Base-by-base conservation (phyloP, 2,113 vertebrate genomes). In the Tragelaphus strepsiceros region DNA sequence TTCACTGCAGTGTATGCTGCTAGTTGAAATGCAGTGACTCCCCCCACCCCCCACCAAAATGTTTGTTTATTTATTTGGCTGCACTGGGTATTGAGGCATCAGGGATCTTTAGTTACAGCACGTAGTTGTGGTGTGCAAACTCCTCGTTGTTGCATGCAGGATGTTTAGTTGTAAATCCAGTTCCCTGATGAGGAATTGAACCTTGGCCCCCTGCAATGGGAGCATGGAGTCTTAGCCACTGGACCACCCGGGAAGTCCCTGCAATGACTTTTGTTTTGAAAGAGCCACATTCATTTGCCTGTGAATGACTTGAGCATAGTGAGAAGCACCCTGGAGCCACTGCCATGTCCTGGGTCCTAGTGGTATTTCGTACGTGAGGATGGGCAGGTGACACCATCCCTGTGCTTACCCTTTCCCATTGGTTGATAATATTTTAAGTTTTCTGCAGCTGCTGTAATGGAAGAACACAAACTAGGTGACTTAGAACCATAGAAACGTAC, bases 351-450 rank as follows among this genome's bases (percentile, higher is more conserved):
- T 9, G 39, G 80, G 1, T 26, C 39, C n/a, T 14, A 10, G 46
- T 26, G 1, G 7, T 15, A 24, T 84, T 19, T 11, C 26, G 1
- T 46, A 6, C 1, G 9, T 21, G 81, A 22, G 13, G 0, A 0
- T 3, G 32, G 15, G 8, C 81, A 22, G 14, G 32, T n/a, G 53
- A 7, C 19, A 1, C 2, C 24, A 30, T 49, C n/a, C 22, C 77
- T 8, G 3, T 3, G 85, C 26, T 17, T 49, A 17, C 54, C 10
- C 39, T 13, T 10, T 46, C 46, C 9, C 46, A 22, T 2, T 0
- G 1, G 7, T 10, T 30, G 14, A 26, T 49, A 15, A 30, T 19
- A 49, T 46, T 32, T 54, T 13, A 26, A 54, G 43, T 28, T 26
- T 74, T 59, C 81, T 28, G 21, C 1, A 15, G 30, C 56, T 35